phyloP scores from a whole-genome alignment of 2,113 vertebrate species.

The Alligator mississippiensis region DNA sequence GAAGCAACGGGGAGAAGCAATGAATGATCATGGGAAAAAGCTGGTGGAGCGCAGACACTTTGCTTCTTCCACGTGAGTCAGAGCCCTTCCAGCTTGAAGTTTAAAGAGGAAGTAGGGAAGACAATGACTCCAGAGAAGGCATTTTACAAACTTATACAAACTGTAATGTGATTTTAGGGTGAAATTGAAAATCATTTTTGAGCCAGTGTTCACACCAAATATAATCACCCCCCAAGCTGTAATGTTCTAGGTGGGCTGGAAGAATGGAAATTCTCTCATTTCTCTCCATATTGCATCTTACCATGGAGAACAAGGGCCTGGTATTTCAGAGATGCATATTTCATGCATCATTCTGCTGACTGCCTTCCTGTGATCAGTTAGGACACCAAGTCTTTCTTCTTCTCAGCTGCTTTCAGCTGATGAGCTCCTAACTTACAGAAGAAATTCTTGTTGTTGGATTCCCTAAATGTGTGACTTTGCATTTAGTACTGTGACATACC shows the following conservation, averaged over 20 bases:
- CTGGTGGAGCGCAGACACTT: constrained; percentile 78
- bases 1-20: constrained; percentile 76
- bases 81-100: neutral
- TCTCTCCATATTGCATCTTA: neutral
- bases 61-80: constrained; percentile 75
- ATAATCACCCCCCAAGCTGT: neutral
- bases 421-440: too few relatives aligned
- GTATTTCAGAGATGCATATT: neutral
- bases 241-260: neutral
- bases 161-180: neutral
- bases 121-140: neutral
- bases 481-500: too few relatives aligned
- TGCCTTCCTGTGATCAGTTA: too few relatives aligned
- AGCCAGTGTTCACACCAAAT: neutral
- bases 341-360: neutral
- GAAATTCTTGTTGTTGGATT: too few relatives aligned
- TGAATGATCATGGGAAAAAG: constrained; percentile 74
- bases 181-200: neutral
- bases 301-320: neutral
- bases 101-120: neutral
- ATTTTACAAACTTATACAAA: neutral
- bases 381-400: too few relatives aligned
- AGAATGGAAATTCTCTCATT: rapidly evolving
- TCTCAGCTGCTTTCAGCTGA: too few relatives aligned
- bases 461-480: too few relatives aligned